A percentile compares a stretch with the other conserved stretches of the same genome.
Evolutionary conservation across 1,140 invertebrate genomes (phyloP).

Genomic region (Platyscapa corneri): DNA sequence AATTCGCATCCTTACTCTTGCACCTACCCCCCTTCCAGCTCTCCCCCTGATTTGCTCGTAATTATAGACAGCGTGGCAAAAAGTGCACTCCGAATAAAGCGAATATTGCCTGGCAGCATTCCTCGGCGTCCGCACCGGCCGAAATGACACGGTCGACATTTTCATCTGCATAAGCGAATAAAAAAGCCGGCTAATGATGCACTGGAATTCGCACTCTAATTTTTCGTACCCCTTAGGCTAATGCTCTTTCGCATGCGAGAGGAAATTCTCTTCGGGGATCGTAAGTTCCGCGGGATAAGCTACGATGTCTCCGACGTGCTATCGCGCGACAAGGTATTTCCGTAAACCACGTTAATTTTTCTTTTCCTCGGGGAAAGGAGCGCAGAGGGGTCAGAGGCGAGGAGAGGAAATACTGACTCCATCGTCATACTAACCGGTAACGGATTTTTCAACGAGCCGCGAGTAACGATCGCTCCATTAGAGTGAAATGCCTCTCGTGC

Average conservation of each 20-base stretch:
- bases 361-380: too few species aligned
- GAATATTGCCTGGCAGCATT: neutral
- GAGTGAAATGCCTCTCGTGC: neutral
- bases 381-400: too few species aligned
- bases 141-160: neutral
- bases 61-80: too few species aligned
- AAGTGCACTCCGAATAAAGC: too few species aligned
- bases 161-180: neutral
- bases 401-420: neutral
- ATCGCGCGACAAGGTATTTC: neutral
- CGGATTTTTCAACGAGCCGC: neutral
- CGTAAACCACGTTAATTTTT: neutral
- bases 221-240: neutral
- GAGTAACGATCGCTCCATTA: neutral
- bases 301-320: neutral
- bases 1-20: neutral
- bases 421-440: neutral
- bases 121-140: neutral
- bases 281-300: neutral
- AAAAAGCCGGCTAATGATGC: neutral
- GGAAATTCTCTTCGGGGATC: neutral
- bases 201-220: neutral
- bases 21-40: too few species aligned
- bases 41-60: too few species aligned
- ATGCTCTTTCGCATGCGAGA: neutral